Conservation (phyloP, 2,113 vertebrate species). For the Scomber scombrus region DNA sequence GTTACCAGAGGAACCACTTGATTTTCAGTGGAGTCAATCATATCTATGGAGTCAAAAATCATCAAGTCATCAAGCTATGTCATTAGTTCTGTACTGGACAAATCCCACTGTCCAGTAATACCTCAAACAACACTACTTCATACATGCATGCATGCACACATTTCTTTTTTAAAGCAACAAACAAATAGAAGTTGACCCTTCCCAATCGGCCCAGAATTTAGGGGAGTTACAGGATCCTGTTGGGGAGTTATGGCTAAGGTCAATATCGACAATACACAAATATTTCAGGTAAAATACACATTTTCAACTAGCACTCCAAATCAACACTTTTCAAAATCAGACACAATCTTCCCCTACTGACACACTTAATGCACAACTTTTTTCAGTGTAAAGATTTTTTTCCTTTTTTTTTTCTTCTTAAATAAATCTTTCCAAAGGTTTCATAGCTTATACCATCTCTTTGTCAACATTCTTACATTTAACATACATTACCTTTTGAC, state of each 20-base stretch:
- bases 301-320: slow-evolving; percentile 48
- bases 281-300: slow-evolving; percentile 42
- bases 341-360: slow-evolving; percentile 45
- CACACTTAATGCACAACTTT: slow-evolving; percentile 32
- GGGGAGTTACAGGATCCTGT: not conserved
- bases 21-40: not conserved
- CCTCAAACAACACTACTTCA: slow-evolving; percentile 29
- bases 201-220: not conserved
- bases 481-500: slow-evolving; percentile 39
- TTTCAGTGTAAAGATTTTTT: slow-evolving; percentile 74
- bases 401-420: slow-evolving; percentile 28
- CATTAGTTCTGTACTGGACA: slow-evolving; percentile 2
- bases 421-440: slow-evolving; percentile 60
- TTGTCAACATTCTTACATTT: slow-evolving; percentile 49
- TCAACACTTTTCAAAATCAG: slow-evolving; percentile 54
- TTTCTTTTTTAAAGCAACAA: slow-evolving; percentile 38
- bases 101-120: slow-evolving; percentile 10
- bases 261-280: slow-evolving; percentile 38
- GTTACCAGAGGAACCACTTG: not conserved
- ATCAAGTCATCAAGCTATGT: slow-evolving; percentile 14
- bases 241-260: slow-evolving; percentile 29
- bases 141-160: slow-evolving; percentile 56
- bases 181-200: slow-evolving; percentile 13
- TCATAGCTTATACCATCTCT: slow-evolving; percentile 73
- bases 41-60: slow-evolving; percentile 21